These are phyloP conservation scores for Mesocricetus auratus DNA, from an alignment of 2,113 vertebrate species.

Conservation along the genomic window DNA sequence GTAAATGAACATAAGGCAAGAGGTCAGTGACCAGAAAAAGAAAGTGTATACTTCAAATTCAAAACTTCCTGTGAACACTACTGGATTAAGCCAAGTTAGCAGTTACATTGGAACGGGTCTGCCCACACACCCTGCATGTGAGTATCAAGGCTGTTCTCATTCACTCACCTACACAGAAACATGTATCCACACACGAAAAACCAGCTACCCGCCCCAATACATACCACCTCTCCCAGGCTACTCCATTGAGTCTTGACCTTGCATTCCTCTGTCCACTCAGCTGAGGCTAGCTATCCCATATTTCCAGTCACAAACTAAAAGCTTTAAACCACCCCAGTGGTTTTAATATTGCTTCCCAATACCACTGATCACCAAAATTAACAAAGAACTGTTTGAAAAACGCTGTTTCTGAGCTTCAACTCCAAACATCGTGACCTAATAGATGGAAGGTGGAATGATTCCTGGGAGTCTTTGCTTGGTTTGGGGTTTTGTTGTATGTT, in stretches of 20 bases:
- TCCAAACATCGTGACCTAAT: neutral
- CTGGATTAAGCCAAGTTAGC: neutral
- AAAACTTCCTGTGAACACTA: neutral
- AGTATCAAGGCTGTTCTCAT: neutral
- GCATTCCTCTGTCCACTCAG: neutral
- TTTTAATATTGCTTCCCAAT: neutral
- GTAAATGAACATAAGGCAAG: neutral
- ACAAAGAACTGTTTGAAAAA: neutral
- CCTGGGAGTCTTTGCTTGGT: neutral
- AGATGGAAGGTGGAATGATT: neutral
- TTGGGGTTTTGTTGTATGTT: neutral
- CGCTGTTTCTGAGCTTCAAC: neutral
- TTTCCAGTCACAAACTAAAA: neutral
- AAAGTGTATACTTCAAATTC: neutral
- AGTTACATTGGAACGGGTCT: neutral
- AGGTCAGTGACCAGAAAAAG: neutral
- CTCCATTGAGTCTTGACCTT: neutral
- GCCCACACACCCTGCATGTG: rapidly evolving
- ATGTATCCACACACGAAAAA: neutral
- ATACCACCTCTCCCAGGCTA: neutral
- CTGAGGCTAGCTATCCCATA: neutral
- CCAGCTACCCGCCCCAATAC: neutral
- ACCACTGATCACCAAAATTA: neutral
- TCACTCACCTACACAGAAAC: neutral
- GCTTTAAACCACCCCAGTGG: neutral